Conservation (phyloP, 2,888 invertebrate genomes). For the Drosophila aldrichi region DNA sequence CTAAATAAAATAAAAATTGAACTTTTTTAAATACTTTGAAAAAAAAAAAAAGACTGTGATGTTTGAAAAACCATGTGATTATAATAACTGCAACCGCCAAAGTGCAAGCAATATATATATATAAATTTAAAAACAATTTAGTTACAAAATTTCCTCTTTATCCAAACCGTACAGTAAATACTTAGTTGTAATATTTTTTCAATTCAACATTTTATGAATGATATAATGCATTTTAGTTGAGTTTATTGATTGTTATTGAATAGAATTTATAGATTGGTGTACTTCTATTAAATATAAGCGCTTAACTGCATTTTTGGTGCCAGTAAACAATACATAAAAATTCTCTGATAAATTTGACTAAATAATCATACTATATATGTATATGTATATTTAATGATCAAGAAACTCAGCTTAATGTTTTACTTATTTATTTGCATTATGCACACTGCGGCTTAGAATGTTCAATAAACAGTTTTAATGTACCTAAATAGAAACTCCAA, state of each 20-base stretch:
- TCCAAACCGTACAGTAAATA: slow-evolving; percentile 80
- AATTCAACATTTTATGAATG: slow-evolving; percentile 77
- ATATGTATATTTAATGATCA: slow-evolving; percentile 54
- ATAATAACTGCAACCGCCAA: slow-evolving; percentile 63
- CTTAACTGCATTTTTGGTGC: slow-evolving; percentile 71
- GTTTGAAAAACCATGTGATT: slow-evolving; percentile 50
- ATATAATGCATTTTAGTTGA: slow-evolving; percentile 79
- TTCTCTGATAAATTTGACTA: slow-evolving; percentile 18
- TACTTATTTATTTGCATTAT: slow-evolving; percentile 84
- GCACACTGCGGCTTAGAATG: slow-evolving; percentile 85
- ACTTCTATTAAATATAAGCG: slow-evolving; percentile 49
- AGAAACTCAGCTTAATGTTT: slow-evolving; percentile 80
- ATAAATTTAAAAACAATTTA: slow-evolving; percentile 44
- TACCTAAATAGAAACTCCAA: slow-evolving; percentile 55
- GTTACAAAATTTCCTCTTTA: slow-evolving; percentile 85
- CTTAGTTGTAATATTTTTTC: slow-evolving; percentile 81
- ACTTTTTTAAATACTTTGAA: slow-evolving; percentile 27
- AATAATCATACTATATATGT: background rate
- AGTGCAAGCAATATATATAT: slow-evolving; percentile 74
- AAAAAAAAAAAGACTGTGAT: slow-evolving; percentile 55
- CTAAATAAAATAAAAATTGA: slow-evolving; percentile 42
- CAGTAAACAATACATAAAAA: slow-evolving; percentile 20
- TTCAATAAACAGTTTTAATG: slow-evolving; percentile 68
- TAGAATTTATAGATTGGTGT: slow-evolving; percentile 68
- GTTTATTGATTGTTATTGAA: slow-evolving; percentile 74